Percentiles rank a stretch among this genome's conserved stretches.
These are phyloP conservation scores for Shinisaurus crocodilurus DNA, from an alignment of 2,113 vertebrate species.

Conservation along the genomic window DNA sequence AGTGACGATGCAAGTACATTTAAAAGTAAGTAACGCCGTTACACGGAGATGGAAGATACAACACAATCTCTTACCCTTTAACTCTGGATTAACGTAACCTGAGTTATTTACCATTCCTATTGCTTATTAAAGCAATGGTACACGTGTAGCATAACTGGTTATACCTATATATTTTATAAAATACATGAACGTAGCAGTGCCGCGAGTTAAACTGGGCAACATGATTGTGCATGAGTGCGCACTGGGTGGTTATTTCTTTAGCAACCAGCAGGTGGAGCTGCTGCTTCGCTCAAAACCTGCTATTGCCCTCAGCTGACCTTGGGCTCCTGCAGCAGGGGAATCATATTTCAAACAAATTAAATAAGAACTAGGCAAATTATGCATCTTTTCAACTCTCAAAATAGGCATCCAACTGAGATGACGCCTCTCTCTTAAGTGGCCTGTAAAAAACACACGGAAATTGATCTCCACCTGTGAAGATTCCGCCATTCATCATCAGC, in stretches of 20 bases:
- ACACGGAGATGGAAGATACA: neutral
- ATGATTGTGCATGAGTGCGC: neutral
- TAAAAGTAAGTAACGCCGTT: neutral
- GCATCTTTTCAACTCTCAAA: neutral
- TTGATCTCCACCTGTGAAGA: too few relatives aligned
- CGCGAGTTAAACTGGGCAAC: neutral
- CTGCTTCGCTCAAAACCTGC: neutral
- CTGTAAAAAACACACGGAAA: neutral
- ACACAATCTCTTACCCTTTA: neutral
- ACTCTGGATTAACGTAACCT: neutral
- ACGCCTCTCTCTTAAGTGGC: neutral
- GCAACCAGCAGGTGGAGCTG: neutral
- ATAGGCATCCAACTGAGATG: neutral
- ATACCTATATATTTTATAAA: neutral
- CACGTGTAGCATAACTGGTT: neutral
- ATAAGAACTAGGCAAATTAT: neutral
- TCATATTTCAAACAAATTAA: neutral
- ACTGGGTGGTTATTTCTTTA: neutral
- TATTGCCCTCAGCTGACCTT: neutral
- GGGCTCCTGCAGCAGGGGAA: neutral
- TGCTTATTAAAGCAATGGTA: neutral
- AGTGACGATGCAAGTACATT: neutral
- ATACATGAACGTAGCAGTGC: neutral
- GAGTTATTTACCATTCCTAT: neutral
- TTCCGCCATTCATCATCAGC: neutral